Evolutionary conservation across 2,113 vertebrate genomes (phyloP).

Genomic region (Melanostigma gelatinosum): DNA sequence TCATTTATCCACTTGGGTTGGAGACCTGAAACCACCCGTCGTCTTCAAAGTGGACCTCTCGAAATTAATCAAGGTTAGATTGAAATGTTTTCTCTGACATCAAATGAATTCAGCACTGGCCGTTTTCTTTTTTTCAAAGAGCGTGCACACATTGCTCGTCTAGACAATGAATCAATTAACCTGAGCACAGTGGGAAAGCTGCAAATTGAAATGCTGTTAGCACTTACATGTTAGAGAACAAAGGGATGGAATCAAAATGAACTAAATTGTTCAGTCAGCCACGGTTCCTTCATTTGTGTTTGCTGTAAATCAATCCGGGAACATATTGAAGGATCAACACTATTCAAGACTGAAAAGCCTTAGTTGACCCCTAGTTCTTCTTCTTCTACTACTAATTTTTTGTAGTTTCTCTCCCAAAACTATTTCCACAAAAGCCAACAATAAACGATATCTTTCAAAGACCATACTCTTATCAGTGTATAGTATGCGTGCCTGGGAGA

Average conservation of each 20-base stretch:
- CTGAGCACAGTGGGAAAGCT: not conserved
- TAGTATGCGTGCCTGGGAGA: too few relatives aligned
- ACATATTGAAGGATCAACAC: not conserved
- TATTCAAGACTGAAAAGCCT: conserved; percentile 8
- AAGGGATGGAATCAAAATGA: not conserved
- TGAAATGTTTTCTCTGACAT: not conserved
- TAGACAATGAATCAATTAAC: conserved; percentile 27
- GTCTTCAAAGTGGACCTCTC: conserved; percentile 11
- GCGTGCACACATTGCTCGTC: not conserved
- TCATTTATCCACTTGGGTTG: not conserved
- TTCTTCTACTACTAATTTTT: not conserved
- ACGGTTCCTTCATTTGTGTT: not conserved
- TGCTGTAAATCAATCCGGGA: conserved; percentile 3
- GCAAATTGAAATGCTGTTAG: conserved; percentile 13
- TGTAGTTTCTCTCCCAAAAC: not conserved
- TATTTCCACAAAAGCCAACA: not conserved
- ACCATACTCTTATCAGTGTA: not conserved
- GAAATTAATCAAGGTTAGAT: not conserved
- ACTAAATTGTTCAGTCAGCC: not conserved
- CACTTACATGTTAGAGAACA: not conserved
- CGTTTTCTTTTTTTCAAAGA: not conserved
- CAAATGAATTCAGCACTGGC: not conserved
- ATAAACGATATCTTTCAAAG: too few relatives aligned
- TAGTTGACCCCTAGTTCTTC: not conserved
- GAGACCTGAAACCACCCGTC: conserved; percentile 13